Evolutionary conservation across 2,888 invertebrate species (phyloP).

Genomic region (Calameuta filiformis): DNA sequence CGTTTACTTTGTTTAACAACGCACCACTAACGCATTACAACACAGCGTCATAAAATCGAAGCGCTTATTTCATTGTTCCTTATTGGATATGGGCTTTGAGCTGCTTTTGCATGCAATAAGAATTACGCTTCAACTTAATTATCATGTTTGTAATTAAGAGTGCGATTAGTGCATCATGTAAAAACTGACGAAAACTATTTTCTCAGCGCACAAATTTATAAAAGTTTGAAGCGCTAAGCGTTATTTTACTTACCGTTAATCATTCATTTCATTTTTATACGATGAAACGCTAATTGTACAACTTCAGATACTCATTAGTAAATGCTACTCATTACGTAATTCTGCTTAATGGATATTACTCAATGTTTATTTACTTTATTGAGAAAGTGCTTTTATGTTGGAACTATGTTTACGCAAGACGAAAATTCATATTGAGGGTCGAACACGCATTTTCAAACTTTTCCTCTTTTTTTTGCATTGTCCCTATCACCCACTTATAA

Average conservation of each 20-base stretch:
- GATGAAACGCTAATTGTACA: neutral
- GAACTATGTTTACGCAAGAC: neutral
- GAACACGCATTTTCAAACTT: neutral
- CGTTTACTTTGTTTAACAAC: neutral
- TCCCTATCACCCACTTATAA: neutral
- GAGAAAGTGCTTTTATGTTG: neutral
- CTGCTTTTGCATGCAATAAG: neutral
- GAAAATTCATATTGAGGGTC: neutral
- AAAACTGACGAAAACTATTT: neutral
- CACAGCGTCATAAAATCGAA: neutral
- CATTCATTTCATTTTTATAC: neutral
- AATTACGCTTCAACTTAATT: neutral
- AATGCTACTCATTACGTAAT: neutral
- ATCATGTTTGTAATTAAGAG: neutral
- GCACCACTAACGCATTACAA: neutral
- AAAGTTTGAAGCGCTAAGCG: neutral
- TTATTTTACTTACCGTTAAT: neutral
- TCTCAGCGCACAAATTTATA: neutral
- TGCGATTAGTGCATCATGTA: neutral
- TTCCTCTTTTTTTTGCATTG: neutral
- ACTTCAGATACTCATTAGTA: neutral
- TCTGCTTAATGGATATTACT: neutral
- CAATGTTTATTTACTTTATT: neutral
- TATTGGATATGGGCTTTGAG: neutral
- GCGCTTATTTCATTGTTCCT: neutral